Evolutionary conservation across 2,888 invertebrate genomes (phyloP), one percentile per base, ranked within the genome.

Genomic region (Carabus problematicus): DNA sequence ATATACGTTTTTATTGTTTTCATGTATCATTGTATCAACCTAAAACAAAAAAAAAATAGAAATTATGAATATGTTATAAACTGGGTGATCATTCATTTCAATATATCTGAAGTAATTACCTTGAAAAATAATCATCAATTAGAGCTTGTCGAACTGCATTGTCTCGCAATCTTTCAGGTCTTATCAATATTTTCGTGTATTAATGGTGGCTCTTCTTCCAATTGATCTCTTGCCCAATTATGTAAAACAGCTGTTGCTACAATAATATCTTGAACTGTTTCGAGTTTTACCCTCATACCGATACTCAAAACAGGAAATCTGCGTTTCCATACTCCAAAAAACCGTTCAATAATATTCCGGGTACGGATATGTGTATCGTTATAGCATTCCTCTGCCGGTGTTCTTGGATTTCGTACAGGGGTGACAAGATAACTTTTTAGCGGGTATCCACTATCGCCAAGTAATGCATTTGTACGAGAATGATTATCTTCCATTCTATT

Each of bases 241-340:
- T 74, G 73, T 14, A 75, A 52, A 14, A 74, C 73, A 52, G 72
- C 71, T 56, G 73, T 68, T 19, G 74, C 71, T 60, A 74, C 70
- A 62, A 75, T 55, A 62, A 74, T 68, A 18, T 70, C 70, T 67
- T 72, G 64, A 7, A 72, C 72, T 52, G 61, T 74, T 29, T 64
- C 60, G 16, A 75, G 42, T 67, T 75, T 71, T 8, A 75, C 47
- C 8, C 75, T 39, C 40, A 78, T 72, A 16, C 77, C 77, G 19
- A 75, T 19, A n/a, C 76, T 72, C 45, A 78, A 68, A 12, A 75
- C 71, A 42, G 78, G 78, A 72, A 78, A 77, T 62, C 76, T 19
- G 61, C 75, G 61, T 70, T 77, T 77, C 54, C 70, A 69, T 16
- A 76, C 70, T 9, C 76, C 76, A 75, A 75, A 77, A 14, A 64